Conservation (phyloP, 2,888 invertebrate species). For the Zelleria hepariella region DNA sequence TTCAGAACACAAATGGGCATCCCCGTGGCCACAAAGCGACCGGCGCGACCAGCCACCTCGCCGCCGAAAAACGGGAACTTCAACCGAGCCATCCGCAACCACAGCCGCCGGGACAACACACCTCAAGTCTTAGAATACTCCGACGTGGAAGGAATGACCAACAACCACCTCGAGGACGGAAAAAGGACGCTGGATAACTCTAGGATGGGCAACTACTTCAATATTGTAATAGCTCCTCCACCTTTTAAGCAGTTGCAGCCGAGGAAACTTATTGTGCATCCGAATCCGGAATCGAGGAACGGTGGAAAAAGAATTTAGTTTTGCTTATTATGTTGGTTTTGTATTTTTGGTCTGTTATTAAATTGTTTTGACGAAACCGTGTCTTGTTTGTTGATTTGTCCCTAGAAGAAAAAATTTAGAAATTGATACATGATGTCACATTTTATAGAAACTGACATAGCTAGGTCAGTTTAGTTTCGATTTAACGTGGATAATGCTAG, state of each 20-base stretch:
- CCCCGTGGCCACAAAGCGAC: conserved; percentile 45
- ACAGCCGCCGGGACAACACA: background rate
- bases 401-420: too few relatives aligned
- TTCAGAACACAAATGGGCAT: conserved; percentile 65
- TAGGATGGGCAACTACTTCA: conserved; percentile 64
- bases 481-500: too few relatives aligned
- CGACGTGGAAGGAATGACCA: background rate
- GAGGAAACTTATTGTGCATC: conserved; percentile 34
- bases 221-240: conserved; percentile 62
- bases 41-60: background rate
- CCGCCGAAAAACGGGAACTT: conserved; percentile 21
- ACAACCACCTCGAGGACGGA: conserved; percentile 23
- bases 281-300: background rate
- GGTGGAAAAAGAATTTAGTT: background rate
- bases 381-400: background rate
- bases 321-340: background rate
- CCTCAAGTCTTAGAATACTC: conserved; percentile 14
- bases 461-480: too few relatives aligned
- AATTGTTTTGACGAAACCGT: background rate
- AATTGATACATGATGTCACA: too few relatives aligned
- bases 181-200: conserved; percentile 45
- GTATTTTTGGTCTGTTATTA: background rate
- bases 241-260: conserved; percentile 58
- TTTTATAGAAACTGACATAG: too few relatives aligned
- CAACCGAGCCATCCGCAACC: conserved; percentile 26